Evolutionary conservation across 2,888 invertebrate species (phyloP), one percentile per base, ranked within the genome.

Genomic region (Drosophila barbarae): DNA sequence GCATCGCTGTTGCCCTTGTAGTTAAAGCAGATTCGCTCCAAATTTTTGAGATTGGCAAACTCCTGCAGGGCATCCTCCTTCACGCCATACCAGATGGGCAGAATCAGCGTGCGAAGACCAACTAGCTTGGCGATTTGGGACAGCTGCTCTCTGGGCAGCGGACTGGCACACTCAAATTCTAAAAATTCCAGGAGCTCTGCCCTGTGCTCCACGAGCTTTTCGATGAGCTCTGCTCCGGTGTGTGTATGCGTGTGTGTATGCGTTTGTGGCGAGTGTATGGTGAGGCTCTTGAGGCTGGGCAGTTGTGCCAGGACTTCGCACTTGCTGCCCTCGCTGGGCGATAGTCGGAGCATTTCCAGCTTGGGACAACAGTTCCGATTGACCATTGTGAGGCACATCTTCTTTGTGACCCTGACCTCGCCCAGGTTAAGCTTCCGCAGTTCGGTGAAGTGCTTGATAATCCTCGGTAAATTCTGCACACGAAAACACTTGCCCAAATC

Each of bases 11-110:
- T 8, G 5, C 13, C 46, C 13, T 46, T 30, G 18, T 46, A 46
- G 13, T 46, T 46, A 2, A 46, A 30, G 46, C 46, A 46, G 30
- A 46, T 13, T 30, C 13, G 30, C 46, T 46, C 30, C 30, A 46
- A 13, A 5, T 8, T 18, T 2, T 30, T 46, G 8, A 46, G 46
- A 18, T 12, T 18, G 2, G 13, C 7, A 0, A 46, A 30, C 30
- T 46, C 30, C 5, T 2, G 5, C 1, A 46, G 30, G 5, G 5
- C 46, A 13, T 30, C 5, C 5, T 30, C 46, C 0, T 15, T 18
- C 5, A 46, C 30, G 2, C 46, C 30, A 9, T 30, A 30, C 46
- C 46, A 46, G 3, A 30, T 30, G 30, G 46, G 30, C 5, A 46
- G 30, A 18, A 46, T 30, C 8, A 46, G 30, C 1, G 46, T 46